Conservation (phyloP, 2,888 invertebrate genomes). For the Coecobrya sp. region DNA sequence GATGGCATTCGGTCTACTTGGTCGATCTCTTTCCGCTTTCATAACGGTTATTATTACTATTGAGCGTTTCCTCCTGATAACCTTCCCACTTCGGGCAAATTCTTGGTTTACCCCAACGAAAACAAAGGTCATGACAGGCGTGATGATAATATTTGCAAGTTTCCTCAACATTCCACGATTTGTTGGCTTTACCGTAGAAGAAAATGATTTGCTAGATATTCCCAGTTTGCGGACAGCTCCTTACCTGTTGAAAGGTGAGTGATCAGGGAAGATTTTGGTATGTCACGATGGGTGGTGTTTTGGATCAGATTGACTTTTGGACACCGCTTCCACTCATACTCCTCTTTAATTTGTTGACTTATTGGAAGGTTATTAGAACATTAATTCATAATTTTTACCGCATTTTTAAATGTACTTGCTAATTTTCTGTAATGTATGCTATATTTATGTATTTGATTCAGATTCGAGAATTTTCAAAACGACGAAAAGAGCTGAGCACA, state of each 20-base stretch:
- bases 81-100: constrained; percentile 1
- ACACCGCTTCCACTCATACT: constrained; percentile 32
- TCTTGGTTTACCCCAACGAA: constrained; percentile 19
- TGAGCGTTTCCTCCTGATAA: constrained; percentile 32
- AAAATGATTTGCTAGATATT: neutral
- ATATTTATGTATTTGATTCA: neutral
- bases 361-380: neutral
- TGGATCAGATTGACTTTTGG: constrained; percentile 47
- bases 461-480: neutral
- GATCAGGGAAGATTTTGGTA: constrained; percentile 23
- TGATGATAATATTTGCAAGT: neutral
- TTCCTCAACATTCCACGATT: neutral
- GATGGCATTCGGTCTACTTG: too few relatives aligned
- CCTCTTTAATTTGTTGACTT: constrained; percentile 7
- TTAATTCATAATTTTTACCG: neutral
- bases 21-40: neutral
- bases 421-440: too few relatives aligned
- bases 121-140: neutral
- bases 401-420: too few relatives aligned
- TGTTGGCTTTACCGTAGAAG: neutral
- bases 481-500: neutral
- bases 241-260: neutral
- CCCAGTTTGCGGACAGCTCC: neutral
- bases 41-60: constrained; percentile 52
- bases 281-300: neutral